These are phyloP conservation scores for Periplaneta americana DNA, from an alignment of 1,140 invertebrate genomes.

Conservation along the genomic window DNA sequence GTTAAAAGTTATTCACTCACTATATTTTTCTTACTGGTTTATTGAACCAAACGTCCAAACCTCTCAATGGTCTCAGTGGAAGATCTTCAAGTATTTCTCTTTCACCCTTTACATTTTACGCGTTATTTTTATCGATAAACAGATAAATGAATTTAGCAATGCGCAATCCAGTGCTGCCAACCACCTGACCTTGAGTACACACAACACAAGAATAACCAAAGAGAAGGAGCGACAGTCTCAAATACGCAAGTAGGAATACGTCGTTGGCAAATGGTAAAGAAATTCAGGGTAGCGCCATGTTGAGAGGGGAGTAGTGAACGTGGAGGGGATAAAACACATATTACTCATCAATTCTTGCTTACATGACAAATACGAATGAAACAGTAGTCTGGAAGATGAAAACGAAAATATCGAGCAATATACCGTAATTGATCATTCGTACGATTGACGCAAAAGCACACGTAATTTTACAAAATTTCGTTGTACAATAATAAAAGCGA, in stretches of 20 bases:
- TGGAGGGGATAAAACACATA: no score
- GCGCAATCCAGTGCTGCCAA: slow-evolving; percentile 3
- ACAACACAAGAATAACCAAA: not conserved
- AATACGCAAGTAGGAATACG: not conserved
- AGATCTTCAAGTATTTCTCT: not conserved
- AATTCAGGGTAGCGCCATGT: not conserved
- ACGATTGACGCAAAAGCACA: no score
- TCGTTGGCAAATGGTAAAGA: not conserved
- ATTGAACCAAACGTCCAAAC: not conserved
- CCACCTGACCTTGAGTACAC: not conserved
- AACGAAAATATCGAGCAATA: no score
- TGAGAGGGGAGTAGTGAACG: no score
- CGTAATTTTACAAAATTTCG: no score
- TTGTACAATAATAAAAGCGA: no score
- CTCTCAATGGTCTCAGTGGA: not conserved
- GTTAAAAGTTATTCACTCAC: not conserved
- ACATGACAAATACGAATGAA: no score
- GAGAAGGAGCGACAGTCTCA: not conserved
- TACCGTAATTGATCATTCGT: no score
- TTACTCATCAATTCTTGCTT: no score
- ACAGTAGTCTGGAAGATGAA: no score
- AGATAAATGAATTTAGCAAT: not conserved
- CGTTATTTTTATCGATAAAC: slow-evolving; percentile 6
- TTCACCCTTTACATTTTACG: slow-evolving; percentile 7
- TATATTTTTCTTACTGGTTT: not conserved